These are phyloP conservation scores for Drosophila fulvimacula DNA, from an alignment of 2,888 invertebrate genomes.

Conservation along the genomic window DNA sequence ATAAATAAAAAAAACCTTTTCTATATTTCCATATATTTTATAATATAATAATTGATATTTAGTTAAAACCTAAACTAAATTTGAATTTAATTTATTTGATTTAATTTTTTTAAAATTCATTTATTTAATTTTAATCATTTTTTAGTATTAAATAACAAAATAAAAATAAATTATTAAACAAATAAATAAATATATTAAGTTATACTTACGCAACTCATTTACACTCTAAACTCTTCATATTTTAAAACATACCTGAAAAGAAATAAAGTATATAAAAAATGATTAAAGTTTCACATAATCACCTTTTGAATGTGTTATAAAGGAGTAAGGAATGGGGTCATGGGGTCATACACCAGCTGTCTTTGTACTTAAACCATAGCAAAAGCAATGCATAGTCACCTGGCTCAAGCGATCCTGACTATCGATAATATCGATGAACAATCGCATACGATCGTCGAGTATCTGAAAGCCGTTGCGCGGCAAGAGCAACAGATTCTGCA, in stretches of 20 bases:
- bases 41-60: too few species aligned
- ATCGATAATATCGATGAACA: slow-evolving; percentile 93
- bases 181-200: not conserved
- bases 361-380: slow-evolving; percentile 2
- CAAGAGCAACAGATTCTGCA: slow-evolving; percentile 89
- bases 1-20: too few species aligned
- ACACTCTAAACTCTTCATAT: too few species aligned
- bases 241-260: slow-evolving; percentile 60
- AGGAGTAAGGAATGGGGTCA: too few species aligned
- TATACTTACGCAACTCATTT: slow-evolving; percentile 42
- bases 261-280: not conserved
- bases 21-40: too few species aligned
- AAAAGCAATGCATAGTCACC: slow-evolving; percentile 85
- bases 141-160: too few species aligned
- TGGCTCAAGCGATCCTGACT: slow-evolving; percentile 93
- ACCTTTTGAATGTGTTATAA: not conserved
- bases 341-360: slow-evolving; percentile 41
- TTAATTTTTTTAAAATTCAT: too few species aligned
- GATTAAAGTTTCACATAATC: not conserved
- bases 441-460: slow-evolving; percentile 91
- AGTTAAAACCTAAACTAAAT: too few species aligned
- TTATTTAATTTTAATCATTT: too few species aligned
- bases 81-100: too few species aligned
- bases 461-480: slow-evolving; percentile 91
- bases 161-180: too few species aligned